Evolutionary conservation across 2,113 vertebrate species (phyloP), one percentile per base, ranked within the genome.

Genomic region (Ceratotherium simum): DNA sequence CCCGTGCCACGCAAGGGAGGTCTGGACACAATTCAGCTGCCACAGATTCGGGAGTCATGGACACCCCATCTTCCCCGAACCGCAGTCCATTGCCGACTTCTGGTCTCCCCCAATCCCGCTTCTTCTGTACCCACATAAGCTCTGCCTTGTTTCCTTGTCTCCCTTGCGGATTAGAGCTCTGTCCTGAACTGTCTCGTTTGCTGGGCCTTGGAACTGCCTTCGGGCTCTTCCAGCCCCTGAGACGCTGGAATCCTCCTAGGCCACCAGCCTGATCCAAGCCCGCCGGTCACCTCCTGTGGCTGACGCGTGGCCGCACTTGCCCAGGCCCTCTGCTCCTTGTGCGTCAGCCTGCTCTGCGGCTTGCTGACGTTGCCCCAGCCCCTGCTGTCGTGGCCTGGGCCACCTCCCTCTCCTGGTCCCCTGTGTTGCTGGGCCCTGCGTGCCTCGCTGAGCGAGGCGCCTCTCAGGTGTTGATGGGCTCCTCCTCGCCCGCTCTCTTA

Each of bases 271-370:
- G 12, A 31, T 54, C 2, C 18, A 73, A 39, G 14, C 23, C 33
- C 1, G 2, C n/a, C 2, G 2, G n/a, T 16, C 46, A 33, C 21
- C 39, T 10, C 3, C 65, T 48, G 1, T 2, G n/a, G 36, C 54
- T 46, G 84, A 54, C 25, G 10, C 11, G 1, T 1, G 51, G 14
- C 46, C 46, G 29, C 6, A 2, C 11, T 7, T 39, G 20, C 9
- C 18, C 27, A 3, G 10, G 18, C 42, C 17, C 54, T 51, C 58
- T 6, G 67, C 23, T 54, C 46, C 29, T 18, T 4, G 29, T 36
- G 48, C 1, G 1, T 62, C 65, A 51, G 56, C n/a, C 48, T 60
- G 13, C 42, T 69, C 33, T 13, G 54, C 62, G 25, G 23, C 25
- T 65, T 46, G 60, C 51, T 64, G 58, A 18, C 75, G 42, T 23